Conservation (phyloP, 2,797 vertebrate genomes). For the Enteromius unitaeniatus region DNA sequence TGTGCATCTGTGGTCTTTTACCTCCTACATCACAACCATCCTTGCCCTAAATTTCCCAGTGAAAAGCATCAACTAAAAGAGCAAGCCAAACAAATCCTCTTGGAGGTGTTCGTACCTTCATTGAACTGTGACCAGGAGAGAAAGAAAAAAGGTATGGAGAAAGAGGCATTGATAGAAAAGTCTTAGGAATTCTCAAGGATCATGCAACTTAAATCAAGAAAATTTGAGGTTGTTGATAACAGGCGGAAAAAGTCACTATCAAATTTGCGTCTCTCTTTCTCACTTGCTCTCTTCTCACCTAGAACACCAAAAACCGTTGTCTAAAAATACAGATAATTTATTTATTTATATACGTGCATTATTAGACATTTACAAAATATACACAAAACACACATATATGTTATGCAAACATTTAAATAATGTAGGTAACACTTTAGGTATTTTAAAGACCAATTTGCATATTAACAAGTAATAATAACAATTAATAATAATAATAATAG, state of each 20-base stretch:
- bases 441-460: too few species aligned
- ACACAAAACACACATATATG: neutral
- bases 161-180: neutral
- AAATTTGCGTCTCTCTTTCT: neutral
- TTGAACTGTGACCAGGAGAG: slow-evolving; percentile 46
- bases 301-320: neutral
- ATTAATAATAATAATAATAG: too few species aligned
- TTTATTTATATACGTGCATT: neutral
- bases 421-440: too few species aligned
- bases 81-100: slow-evolving; percentile 64
- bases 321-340: neutral
- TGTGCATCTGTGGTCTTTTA: neutral
- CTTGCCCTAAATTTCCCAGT: slow-evolving; percentile 50
- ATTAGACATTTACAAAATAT: neutral
- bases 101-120: slow-evolving; percentile 18
- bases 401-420: neutral
- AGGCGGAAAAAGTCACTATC: neutral
- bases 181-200: neutral
- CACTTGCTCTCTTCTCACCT: neutral
- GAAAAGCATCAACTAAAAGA: slow-evolving; percentile 51
- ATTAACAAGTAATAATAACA: too few species aligned
- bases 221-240: neutral
- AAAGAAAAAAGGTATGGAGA: slow-evolving; percentile 20
- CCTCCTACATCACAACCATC: slow-evolving; percentile 51
- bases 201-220: neutral